A percentile compares a stretch with the other conserved stretches of the same genome.
Conservation (phyloP, 2,888 invertebrate genomes). For the Macropis europaea region DNA sequence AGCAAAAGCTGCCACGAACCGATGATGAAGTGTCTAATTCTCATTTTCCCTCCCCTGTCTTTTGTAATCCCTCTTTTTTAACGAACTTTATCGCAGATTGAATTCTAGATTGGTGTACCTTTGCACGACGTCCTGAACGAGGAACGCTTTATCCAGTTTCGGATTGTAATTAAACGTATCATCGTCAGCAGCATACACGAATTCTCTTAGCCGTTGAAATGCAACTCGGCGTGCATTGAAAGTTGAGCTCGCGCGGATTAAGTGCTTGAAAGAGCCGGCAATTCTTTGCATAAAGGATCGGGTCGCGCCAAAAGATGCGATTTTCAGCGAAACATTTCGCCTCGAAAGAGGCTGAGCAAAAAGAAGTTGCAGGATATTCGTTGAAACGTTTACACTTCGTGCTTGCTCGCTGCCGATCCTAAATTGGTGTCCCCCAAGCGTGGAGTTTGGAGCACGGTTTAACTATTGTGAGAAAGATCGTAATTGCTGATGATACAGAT, state of each 20-base stretch:
- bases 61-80: too few relatives aligned
- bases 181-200: background rate
- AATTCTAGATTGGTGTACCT: too few relatives aligned
- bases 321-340: constrained; percentile 1
- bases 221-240: constrained; percentile 2
- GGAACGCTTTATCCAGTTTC: too few relatives aligned
- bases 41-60: background rate
- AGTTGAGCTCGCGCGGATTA: constrained; percentile 21
- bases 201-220: background rate
- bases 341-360: background rate
- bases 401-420: too few relatives aligned
- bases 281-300: constrained; percentile 35
- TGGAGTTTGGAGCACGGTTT: too few relatives aligned
- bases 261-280: constrained; percentile 22
- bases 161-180: background rate
- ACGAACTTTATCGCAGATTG: too few relatives aligned
- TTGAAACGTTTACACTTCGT: background rate
- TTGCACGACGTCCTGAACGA: too few relatives aligned
- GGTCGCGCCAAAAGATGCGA: background rate
- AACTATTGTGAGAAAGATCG: too few relatives aligned
- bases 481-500: too few relatives aligned
- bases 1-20: constrained; percentile 4
- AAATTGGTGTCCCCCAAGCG: too few relatives aligned
- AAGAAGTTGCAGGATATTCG: background rate
- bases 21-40: background rate